phyloP scores from a whole-genome alignment of 1,140 invertebrate species.

The Atta texana region DNA sequence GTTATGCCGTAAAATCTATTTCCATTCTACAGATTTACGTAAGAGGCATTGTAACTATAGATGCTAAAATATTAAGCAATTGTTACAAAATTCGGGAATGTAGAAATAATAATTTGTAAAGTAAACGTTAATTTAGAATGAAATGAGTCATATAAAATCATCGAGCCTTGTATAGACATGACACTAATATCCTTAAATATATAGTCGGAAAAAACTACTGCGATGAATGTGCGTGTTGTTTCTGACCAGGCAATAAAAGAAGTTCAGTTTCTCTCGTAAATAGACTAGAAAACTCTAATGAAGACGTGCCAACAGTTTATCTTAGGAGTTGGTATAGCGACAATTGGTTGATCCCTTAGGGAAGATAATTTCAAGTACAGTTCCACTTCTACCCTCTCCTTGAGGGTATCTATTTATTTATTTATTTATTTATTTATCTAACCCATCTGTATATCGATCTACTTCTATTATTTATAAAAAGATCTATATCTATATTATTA shows the following conservation, averaged over 20 bases:
- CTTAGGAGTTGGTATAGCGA: slow-evolving; percentile 69
- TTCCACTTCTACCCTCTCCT: slow-evolving; percentile 23
- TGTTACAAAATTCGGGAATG: background rate
- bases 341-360: slow-evolving; percentile 71
- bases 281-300: slow-evolving; percentile 79
- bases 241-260: slow-evolving; percentile 74
- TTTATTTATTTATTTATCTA: slow-evolving; percentile 44
- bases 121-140: background rate
- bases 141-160: background rate
- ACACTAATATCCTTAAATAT: slow-evolving; percentile 28
- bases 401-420: slow-evolving; percentile 43
- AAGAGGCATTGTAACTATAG: background rate
- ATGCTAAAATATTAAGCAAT: background rate
- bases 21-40: background rate
- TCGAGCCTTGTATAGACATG: background rate
- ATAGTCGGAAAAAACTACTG: background rate
- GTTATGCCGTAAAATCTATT: background rate
- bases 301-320: slow-evolving; percentile 79
- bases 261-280: slow-evolving; percentile 65
- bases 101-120: background rate
- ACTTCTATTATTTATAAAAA: background rate
- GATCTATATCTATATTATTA: background rate
- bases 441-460: background rate
- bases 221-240: slow-evolving; percentile 67
- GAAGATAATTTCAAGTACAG: slow-evolving; percentile 70